These are phyloP conservation scores for Cranoglanis bouderius DNA, from an alignment of 2,113 vertebrate genomes.

Conservation along the genomic window DNA sequence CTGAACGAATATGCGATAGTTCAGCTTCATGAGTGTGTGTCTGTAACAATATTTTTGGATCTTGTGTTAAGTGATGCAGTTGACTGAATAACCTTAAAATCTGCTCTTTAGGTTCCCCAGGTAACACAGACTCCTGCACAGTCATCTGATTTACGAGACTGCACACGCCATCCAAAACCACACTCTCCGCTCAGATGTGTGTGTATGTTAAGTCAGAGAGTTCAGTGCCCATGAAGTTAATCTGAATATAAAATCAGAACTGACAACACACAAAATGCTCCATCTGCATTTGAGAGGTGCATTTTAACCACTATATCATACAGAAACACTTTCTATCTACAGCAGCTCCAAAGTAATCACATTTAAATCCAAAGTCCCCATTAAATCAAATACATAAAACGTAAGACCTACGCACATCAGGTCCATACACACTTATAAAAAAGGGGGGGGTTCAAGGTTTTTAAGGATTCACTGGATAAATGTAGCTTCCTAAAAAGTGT, in stretches of 20 bases:
- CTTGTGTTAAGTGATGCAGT: conserved; percentile 50
- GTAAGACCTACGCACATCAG: background rate
- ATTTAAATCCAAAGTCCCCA: background rate
- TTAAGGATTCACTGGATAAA: background rate
- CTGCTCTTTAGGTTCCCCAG: conserved; percentile 40
- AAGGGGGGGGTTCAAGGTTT: background rate
- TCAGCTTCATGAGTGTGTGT: conserved; percentile 18
- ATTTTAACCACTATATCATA: background rate
- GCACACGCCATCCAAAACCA: conserved; percentile 34
- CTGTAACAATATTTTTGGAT: conserved; percentile 38
- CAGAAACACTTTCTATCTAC: background rate
- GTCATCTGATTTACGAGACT: conserved; percentile 51
- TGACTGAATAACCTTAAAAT: conserved; percentile 47
- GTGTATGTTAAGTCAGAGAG: conserved; percentile 23
- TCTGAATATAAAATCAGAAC: conserved; percentile 27
- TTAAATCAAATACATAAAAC: background rate
- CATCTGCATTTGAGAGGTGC: conserved; percentile 13
- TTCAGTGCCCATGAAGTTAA: conserved; percentile 25
- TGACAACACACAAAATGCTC: conserved; percentile 3
- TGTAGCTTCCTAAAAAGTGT: background rate
- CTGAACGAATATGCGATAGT: conserved; percentile 19
- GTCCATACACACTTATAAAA: background rate
- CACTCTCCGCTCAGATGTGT: background rate
- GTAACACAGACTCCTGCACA: conserved; percentile 42
- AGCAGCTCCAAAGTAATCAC: conserved; percentile 2